Base-by-base conservation (phyloP, 2,888 invertebrate genomes). In the Lysandra bellargus region DNA sequence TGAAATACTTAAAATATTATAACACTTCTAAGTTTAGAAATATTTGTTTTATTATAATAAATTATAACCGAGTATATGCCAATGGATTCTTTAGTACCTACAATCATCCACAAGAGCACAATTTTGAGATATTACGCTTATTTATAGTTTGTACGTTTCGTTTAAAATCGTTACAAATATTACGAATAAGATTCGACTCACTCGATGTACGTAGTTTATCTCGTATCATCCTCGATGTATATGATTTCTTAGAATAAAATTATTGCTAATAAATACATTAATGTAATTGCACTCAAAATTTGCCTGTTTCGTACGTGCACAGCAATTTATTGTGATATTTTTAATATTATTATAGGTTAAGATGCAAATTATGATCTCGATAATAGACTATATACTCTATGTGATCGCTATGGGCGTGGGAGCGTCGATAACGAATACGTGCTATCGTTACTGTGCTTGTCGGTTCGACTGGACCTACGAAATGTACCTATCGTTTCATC, bases 321-420 rank as follows among this genome's bases (percentile, higher is more conserved):
- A 90, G 91, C 91, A 94, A 94, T 95, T 95, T 93, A 95, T 94
- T 95, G 94, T 95, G 94, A 95, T 95, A 95, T 95, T 95, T 94
- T 94, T 91, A 93, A 93, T 91, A 93, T 89, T 91, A 93, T 89
- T 91, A 88, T 93, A 94, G 93, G 87, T 87, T 94, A 94, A 93
- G 93, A 87, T 87, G 89, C 92, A 91, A 91, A 90, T 89, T 88
- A 91, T 88, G 89, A 91, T 92, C 90, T 93, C 89, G 87, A 87
- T 87, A 87, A 89, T 92, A 92, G 89, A 91, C 89, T 92, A 90
- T 89, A 88, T 92, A 92, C 90, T 90, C 87, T 87, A 90, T 91
- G 90, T 92, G 89, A 91, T 91, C 91, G 89, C 88, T 88, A 87
- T 91, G 90, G 90, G 85, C 85, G 85, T 84, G 86, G 86, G 85